Conservation (phyloP, 2,888 invertebrate genomes). For the Labia minor region DNA sequence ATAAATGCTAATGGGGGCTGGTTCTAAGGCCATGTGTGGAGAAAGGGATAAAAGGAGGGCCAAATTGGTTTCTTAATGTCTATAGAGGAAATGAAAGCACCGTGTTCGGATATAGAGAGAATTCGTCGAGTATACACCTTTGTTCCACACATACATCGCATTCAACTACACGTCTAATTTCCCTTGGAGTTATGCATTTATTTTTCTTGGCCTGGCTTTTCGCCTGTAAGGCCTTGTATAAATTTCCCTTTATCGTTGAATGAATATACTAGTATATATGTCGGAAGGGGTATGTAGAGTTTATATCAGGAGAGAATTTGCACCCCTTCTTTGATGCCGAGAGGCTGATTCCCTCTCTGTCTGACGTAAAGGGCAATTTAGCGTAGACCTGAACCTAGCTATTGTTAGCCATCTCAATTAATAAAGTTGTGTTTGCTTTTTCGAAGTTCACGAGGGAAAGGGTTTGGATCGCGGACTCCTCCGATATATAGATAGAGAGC, state of each 20-base stretch:
- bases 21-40: too few relatives aligned
- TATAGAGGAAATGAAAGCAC: background rate
- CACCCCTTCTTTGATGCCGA: background rate
- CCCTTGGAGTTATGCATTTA: constrained; percentile 8
- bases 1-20: too few relatives aligned
- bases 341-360: constrained; percentile 2
- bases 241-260: background rate
- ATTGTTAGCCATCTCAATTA: constrained; percentile 22
- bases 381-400: background rate
- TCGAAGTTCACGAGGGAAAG: constrained; percentile 21
- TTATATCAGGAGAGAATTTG: constrained; percentile 7
- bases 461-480: background rate
- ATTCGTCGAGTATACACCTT: background rate
- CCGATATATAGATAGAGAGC: background rate
- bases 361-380: background rate
- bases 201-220: constrained; percentile 13
- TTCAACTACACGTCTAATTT: background rate
- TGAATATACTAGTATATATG: background rate
- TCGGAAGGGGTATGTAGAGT: background rate
- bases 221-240: background rate
- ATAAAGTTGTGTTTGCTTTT: constrained; percentile 25
- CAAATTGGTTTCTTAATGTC: constrained; percentile 13
- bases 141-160: background rate
- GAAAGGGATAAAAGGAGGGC: background rate
- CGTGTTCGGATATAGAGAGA: too few relatives aligned